Evolutionary conservation across 2,797 vertebrate genomes (phyloP).

Genomic region (Fringilla coelebs): DNA sequence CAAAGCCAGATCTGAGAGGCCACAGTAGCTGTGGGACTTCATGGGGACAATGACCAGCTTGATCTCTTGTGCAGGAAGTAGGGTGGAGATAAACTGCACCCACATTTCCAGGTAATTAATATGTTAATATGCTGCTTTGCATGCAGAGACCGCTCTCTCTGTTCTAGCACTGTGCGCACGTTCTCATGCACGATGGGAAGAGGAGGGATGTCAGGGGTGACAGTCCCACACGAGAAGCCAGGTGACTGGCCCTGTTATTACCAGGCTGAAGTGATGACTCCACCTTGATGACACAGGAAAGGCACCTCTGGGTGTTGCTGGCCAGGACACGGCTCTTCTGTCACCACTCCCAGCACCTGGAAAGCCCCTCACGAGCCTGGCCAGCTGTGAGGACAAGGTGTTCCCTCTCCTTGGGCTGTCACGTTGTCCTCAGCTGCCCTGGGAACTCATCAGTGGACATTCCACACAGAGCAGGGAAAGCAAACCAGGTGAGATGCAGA

Average conservation of each 20-base stretch:
- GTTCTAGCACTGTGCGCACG: neutral
- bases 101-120: neutral
- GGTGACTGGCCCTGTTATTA: neutral
- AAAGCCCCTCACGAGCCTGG: neutral
- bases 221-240: neutral
- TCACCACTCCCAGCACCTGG: neutral
- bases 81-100: neutral
- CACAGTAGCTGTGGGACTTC: neutral
- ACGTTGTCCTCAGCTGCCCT: neutral
- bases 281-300: neutral
- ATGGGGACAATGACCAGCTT: neutral
- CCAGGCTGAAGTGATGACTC: neutral
- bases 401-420: neutral
- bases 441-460: accelerated
- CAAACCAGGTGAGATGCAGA: neutral
- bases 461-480: neutral
- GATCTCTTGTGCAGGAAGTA: neutral
- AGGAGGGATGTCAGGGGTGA: neutral
- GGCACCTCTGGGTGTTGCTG: neutral
- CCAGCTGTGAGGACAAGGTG: neutral
- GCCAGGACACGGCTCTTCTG: neutral
- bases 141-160: neutral
- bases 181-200: neutral
- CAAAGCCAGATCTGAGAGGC: neutral
- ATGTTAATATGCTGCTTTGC: neutral